These are phyloP conservation scores for Drosophila varians DNA, from an alignment of 1,140 invertebrate species.

Conservation along the genomic window DNA sequence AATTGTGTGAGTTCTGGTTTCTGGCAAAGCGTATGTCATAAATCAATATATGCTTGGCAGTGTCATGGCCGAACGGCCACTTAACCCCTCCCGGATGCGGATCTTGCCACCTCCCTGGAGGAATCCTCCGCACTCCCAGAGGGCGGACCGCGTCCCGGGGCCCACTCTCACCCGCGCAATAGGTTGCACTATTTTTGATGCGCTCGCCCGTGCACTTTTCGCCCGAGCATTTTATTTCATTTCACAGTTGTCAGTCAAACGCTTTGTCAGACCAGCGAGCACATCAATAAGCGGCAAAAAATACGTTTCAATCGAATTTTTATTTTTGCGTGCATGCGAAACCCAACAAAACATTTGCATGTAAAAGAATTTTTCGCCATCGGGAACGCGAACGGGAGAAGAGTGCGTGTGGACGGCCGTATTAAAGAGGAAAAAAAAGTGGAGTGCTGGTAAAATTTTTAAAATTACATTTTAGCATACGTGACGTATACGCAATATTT, in stretches of 20 bases:
- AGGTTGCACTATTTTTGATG: slow-evolving; percentile 64
- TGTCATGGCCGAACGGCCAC: background rate
- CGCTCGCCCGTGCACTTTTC: slow-evolving; percentile 41
- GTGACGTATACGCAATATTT: slow-evolving; percentile 56
- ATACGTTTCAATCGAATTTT: slow-evolving; percentile 47
- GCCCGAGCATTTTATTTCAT: slow-evolving; percentile 45
- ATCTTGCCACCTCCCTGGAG: background rate
- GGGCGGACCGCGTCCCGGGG: background rate
- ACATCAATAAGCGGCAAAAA: slow-evolving; percentile 64
- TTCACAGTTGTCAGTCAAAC: slow-evolving; percentile 68
- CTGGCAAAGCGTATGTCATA: slow-evolving; percentile 37
- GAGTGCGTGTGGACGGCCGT: background rate
- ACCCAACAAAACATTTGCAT: slow-evolving; percentile 57
- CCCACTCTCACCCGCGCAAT: slow-evolving; percentile 4
- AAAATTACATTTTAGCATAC: slow-evolving; percentile 52
- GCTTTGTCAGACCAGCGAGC: slow-evolving; percentile 64
- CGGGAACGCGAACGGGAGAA: slow-evolving; percentile 3
- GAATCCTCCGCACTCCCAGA: background rate
- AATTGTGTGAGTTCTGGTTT: slow-evolving; percentile 11
- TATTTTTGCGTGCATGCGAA: slow-evolving; percentile 37
- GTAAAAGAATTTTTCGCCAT: slow-evolving; percentile 49
- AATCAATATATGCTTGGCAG: slow-evolving; percentile 45
- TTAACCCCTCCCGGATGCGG: background rate
- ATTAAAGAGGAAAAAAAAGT: background rate
- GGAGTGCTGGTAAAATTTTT: slow-evolving; percentile 37